These are phyloP conservation scores for Brachionus calyciflorus DNA, from an alignment of 1,140 invertebrate genomes.

Conservation along the genomic window DNA sequence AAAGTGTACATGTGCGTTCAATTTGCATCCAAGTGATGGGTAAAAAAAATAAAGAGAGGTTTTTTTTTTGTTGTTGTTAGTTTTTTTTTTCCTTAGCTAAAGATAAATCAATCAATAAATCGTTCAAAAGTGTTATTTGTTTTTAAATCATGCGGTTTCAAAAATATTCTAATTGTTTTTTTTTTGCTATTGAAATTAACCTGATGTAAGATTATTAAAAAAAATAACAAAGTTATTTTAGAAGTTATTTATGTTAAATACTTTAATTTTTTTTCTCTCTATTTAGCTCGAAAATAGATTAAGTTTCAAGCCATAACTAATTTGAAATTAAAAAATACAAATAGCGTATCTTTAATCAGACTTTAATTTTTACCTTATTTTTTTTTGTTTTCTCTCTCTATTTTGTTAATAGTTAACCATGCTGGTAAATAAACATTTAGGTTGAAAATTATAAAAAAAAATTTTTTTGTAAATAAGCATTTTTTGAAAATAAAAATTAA, in stretches of 20 bases:
- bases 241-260: no score
- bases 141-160: constrained; percentile 40
- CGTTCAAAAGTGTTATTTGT: constrained; percentile 37
- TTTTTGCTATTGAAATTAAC: neutral
- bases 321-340: neutral
- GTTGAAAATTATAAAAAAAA: no score
- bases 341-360: neutral
- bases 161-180: constrained; percentile 7
- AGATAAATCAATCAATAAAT: constrained; percentile 34
- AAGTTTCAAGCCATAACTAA: constrained; percentile 5
- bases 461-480: no score
- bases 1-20: constrained; percentile 36
- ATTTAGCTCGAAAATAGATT: neutral
- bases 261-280: neutral
- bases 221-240: neutral
- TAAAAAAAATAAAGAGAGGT: constrained; percentile 43
- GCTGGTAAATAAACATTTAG: neutral
- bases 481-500: neutral
- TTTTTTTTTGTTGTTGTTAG: no score
- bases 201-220: constrained; percentile 43
- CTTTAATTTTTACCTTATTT: neutral
- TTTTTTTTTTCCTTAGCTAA: no score
- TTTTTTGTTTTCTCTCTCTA: no score
- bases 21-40: constrained; percentile 46
- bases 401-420: neutral